phyloP scores from a whole-genome alignment of 1,140 invertebrate genomes.

The Drosophila saltans region DNA sequence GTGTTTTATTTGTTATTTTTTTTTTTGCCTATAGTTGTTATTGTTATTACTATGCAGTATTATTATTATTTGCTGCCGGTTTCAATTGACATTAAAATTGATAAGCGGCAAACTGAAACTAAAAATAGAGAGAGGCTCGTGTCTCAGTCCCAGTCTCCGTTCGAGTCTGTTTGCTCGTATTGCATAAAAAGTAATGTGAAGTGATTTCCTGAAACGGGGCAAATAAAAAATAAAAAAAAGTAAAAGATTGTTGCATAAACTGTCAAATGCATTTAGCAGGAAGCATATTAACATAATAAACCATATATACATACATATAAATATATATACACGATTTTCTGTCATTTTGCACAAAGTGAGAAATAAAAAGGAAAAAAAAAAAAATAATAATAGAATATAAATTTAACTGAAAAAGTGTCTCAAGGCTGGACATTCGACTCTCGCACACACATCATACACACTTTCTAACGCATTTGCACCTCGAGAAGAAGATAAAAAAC shows the following conservation, averaged over 20 bases:
- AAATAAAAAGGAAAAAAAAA: constrained; percentile 27
- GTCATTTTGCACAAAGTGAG: background rate
- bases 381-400: constrained; percentile 12
- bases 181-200: constrained; percentile 79
- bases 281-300: constrained; percentile 44
- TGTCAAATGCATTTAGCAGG: constrained; percentile 66
- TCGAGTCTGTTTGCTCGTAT: constrained; percentile 37
- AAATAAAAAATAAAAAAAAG: background rate
- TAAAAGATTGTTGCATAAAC: constrained; percentile 61
- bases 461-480: constrained; percentile 4
- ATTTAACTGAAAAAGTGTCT: constrained; percentile 50
- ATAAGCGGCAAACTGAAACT: constrained; percentile 63
- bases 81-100: constrained; percentile 72
- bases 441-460: constrained; percentile 25
- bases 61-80: constrained; percentile 43
- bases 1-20: constrained; percentile 16
- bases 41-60: constrained; percentile 48
- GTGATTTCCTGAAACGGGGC: constrained; percentile 56
- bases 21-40: constrained; percentile 34
- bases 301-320: background rate
- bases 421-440: constrained; percentile 63
- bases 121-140: constrained; percentile 50
- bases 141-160: constrained; percentile 17
- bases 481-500: constrained; percentile 26
- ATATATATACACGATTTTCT: background rate